Conservation (phyloP, 2,113 vertebrate species). For the Bubo scandiacus region DNA sequence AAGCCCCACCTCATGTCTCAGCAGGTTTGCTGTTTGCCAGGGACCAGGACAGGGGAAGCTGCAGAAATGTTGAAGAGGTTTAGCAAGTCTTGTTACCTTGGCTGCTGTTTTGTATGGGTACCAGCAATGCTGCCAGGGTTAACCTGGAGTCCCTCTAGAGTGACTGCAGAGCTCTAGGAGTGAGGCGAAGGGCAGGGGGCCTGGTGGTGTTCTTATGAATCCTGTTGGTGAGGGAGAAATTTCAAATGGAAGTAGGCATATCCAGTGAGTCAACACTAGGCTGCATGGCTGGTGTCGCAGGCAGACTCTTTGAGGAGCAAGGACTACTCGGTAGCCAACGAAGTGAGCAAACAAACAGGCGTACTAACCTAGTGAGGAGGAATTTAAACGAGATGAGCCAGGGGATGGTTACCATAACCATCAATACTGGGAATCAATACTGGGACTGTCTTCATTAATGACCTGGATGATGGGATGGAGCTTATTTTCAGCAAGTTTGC, state of each 20-base stretch:
- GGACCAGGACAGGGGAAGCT: neutral
- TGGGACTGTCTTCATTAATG: neutral
- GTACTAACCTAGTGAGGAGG: neutral
- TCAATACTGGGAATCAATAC: neutral
- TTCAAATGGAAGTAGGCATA: neutral
- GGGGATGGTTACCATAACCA: neutral
- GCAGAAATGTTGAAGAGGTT: neutral
- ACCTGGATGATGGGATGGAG: neutral
- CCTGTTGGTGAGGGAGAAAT: neutral
- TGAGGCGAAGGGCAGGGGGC: neutral
- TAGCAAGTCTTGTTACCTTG: neutral
- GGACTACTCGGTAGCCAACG: neutral
- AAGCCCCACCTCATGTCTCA: neutral
- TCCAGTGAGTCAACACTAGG: neutral
- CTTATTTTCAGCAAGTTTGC: neutral
- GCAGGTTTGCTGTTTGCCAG: neutral
- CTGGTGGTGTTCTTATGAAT: neutral
- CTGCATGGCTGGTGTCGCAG: neutral
- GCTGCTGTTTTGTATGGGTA: neutral
- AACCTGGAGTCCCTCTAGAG: neutral
- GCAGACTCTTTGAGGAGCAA: neutral
- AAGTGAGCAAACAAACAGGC: neutral
- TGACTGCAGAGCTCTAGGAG: neutral
- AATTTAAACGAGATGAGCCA: neutral
- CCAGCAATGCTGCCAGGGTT: neutral